Base-by-base conservation (phyloP, 2,113 vertebrate species). In the Scolopax mira region DNA sequence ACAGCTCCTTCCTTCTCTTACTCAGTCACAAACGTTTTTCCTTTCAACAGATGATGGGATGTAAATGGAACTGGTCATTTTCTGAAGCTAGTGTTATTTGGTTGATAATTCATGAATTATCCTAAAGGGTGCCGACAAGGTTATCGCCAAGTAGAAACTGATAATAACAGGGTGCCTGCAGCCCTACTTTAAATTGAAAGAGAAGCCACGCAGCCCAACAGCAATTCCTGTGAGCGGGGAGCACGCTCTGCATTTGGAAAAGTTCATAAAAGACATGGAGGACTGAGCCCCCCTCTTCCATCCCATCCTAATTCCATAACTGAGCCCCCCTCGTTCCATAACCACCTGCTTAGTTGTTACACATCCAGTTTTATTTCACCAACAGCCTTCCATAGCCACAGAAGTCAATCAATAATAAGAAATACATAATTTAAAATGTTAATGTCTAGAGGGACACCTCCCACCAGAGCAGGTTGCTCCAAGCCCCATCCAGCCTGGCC, bases 21-120 rank as follows among this genome's bases (percentile, higher is more conserved):
- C 61, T 88, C 91, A 91, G 91, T 93, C 85, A 91, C 79, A 97
- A 96, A 93, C 88, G 5, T 95, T 97, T 95, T 97, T 96, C 88
- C 83, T 97, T 97, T 96, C 95, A 96, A 90, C 82, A 95, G 72
- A 95, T 94, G 15, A 77, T 94, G 89, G 94, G 92, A 97, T 94
- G 92, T 95, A 97, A 97, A 95, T 96, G 96, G 90, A 98, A 96
- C 85, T 85, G 94, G 97, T 95, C 86, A 94, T 92, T 96, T 98
- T 94, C 95, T 93, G 94, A 96, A 96, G 91, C 91, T 33, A 66
- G 79, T 95, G 90, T 92, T 96, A 92, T 96, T 93, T 89, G 66
- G 41, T 44, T 84, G 85, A 35, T 91, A 78, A 75, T 80, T 85
- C 2, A 6, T 44, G 79, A 95, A 80, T 81, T 42, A 42, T 93